Base-by-base conservation (phyloP, 64 coral and sea anemone genomes). In the Montipora cactus region DNA sequence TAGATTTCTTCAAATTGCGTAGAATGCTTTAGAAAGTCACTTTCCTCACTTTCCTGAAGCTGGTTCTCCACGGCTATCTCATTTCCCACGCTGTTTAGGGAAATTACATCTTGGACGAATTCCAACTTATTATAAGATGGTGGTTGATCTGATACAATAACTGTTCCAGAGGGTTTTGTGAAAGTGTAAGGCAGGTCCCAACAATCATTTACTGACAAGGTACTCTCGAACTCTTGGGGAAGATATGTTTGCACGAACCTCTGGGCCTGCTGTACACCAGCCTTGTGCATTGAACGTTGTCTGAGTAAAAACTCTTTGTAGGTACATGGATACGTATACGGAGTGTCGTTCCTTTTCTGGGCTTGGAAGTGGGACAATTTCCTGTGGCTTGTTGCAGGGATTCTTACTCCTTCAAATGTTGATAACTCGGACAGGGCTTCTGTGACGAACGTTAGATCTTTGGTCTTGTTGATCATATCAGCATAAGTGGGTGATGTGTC, bases 401-500 rank as follows among this genome's bases (percentile, higher is more conserved):
- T 81, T 3, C 73, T 82, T 0, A 84, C 48, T 51, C 73, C 81
- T 37, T 75, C 91, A 87, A 46, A 83, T 73, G 79, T 19, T 21
- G 84, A 75, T 81, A 88, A 93, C 48, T 84, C 74, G 7, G 84
- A 70, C 78, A 79, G 84, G 69, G 84, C 92, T 49, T 80, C 86
- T 13, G 69, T 59, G 77, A 71, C 73, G 44, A 81, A 93, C 23
- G 84, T 55, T 20, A 93, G 81, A 59, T 88, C 86, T 37, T 83
- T 87, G 45, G 55, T 93, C 86, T 78, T 88, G 25, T 72, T 75
- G 22, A 92, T 66, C 81, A 85, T 92, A 45, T 86, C 90, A 18
- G 72, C 90, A 92, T 49, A 92, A 2, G 90, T 92, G 15, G 90
- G 90, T 21, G 81, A 81, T 5, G 80, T n/a, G 75, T 92, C 90